These are phyloP conservation scores for Ameiurus melas DNA, from an alignment of 2,113 vertebrate species.

Conservation along the genomic window DNA sequence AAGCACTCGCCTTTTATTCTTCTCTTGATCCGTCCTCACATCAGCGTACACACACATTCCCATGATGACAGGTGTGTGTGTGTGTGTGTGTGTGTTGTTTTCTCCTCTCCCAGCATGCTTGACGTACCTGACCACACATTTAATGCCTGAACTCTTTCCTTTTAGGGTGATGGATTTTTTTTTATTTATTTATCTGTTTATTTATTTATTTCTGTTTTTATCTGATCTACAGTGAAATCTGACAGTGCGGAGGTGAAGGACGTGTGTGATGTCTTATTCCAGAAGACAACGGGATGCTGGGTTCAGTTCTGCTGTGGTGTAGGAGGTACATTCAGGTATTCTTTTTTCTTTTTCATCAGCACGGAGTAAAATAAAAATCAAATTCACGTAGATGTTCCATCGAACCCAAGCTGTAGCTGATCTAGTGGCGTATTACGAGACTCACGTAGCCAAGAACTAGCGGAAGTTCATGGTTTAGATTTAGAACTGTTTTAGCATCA, in stretches of 20 bases:
- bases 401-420: neutral
- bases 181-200: neutral
- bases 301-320: neutral
- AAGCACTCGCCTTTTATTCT: neutral
- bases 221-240: constrained; percentile 20
- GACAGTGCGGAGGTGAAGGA: constrained; percentile 5
- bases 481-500: neutral
- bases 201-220: neutral
- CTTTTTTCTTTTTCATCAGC: neutral
- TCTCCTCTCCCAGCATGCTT: constrained; percentile 11
- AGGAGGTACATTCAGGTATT: neutral
- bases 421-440: neutral
- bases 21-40: constrained; percentile 1
- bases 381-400: neutral
- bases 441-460: neutral
- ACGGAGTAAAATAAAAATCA: neutral
- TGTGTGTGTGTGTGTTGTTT: neutral
- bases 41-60: constrained; percentile 21
- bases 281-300: neutral
- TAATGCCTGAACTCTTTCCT: constrained; percentile 34
- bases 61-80: neutral
- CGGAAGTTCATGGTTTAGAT: neutral
- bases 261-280: constrained; percentile 12
- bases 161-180: constrained; percentile 18
- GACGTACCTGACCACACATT: constrained; percentile 40